Base-by-base conservation (phyloP, 2,888 invertebrate genomes). In the Drosophila nr. medialis region DNA sequence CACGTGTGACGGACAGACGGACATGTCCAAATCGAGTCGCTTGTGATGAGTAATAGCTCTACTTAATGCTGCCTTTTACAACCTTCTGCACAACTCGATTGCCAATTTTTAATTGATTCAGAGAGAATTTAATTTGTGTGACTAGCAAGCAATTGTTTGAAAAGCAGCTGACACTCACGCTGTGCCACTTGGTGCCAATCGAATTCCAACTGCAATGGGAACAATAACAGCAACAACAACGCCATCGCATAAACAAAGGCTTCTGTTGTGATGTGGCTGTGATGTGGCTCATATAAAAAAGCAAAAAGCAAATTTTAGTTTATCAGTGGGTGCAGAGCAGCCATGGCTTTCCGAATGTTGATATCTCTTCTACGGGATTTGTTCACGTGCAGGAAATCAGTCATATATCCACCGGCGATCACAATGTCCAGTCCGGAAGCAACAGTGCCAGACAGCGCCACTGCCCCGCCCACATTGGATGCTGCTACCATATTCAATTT, bases 291-390 rank as follows among this genome's bases (percentile, higher is more conserved):
- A 10, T 24, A 58, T 63, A 61, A 54, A 67, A 80, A 75, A 21
- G 27, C 50, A 49, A 34, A 67, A 67, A 21, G 18, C 48, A 51
- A 32, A 21, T 5, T 50, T 1, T 15, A 0, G 29, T 27, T 59
- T 51, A 29, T 71, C 59, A 80, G 64, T 75, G 27, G 24, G 30
- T 51, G 29, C 54, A 27, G 42, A 50, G 30, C 54, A 8, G 29
- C 32, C 60, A 79, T 79, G 78, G 50, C 53, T 11, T 48, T 51
- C 61, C 45, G 66, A 50, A 65, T 79, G 81, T 53, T 84, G 21
- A 18, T 89, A 38, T 62, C 69, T 4, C 54, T 73, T 1, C 29
- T 89, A 0, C n/a, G 73, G 59, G 61, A 84, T 18, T 42, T 89
- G 2, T 76, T 84, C 29, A 64, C 40, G 10, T 86, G 83, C 21